Percentiles rank a stretch among this genome's conserved stretches.
Evolutionary conservation across 2,888 invertebrate species (phyloP).

Genomic region (Leptinotarsa rubiginosa): DNA sequence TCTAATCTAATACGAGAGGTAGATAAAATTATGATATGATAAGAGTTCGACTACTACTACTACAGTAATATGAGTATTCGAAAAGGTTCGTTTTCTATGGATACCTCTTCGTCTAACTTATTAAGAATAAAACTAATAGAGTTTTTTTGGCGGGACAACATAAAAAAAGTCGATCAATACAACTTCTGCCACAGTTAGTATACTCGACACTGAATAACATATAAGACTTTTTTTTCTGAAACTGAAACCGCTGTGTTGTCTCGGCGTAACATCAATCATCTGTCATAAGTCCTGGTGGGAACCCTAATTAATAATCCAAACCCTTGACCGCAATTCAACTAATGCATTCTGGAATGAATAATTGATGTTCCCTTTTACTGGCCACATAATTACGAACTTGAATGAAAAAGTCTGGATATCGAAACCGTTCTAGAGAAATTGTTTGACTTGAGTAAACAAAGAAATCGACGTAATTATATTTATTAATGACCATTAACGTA

Average conservation of each 20-base stretch:
- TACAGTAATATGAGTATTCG: too few species aligned
- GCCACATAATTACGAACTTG: constrained; percentile 11
- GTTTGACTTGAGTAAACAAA: not conserved
- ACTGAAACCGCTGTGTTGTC: too few species aligned
- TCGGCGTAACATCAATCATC: constrained; percentile 11
- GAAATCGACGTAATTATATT: not conserved
- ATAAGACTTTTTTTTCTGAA: not conserved
- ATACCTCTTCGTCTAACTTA: too few species aligned
- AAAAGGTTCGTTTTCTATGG: too few species aligned
- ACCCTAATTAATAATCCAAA: constrained; percentile 18
- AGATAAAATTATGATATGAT: too few species aligned
- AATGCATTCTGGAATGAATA: constrained; percentile 13
- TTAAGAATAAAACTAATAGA: too few species aligned
- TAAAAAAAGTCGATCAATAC: not conserved
- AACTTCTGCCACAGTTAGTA: not conserved
- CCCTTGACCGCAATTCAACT: constrained; percentile 18
- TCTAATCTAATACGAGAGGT: too few species aligned
- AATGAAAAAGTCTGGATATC: constrained; percentile 3
- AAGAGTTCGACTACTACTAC: too few species aligned
- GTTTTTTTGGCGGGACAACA: too few species aligned
- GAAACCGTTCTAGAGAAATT: not conserved
- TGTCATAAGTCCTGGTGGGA: constrained; percentile 7
- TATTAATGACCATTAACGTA: not conserved
- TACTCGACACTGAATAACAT: not conserved
- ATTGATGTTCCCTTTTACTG: not conserved